Percentiles rank a stretch among this genome's conserved stretches.
Evolutionary conservation across 2,113 vertebrate species (phyloP).

Genomic region (Peromyscus leucopus): DNA sequence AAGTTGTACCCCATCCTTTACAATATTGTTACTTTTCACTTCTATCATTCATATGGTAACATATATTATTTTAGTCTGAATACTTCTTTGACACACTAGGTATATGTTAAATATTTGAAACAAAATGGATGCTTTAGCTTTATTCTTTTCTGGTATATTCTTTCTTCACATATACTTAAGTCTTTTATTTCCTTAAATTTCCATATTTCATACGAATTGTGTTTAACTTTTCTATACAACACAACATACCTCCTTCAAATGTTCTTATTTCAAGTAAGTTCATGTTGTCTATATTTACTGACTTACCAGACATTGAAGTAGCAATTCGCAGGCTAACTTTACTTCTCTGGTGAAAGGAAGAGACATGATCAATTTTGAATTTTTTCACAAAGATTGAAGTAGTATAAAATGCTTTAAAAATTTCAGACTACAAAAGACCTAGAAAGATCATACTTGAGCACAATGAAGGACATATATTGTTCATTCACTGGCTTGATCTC

Average conservation of each 20-base stretch:
- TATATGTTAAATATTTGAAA: not conserved
- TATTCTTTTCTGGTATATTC: not conserved
- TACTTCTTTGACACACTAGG: not conserved
- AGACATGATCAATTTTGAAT: not conserved
- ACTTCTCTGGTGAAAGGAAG: not conserved
- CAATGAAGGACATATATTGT: not conserved
- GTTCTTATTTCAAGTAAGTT: not conserved
- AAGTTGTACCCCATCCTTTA: not conserved
- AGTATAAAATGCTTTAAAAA: not conserved
- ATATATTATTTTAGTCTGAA: not conserved
- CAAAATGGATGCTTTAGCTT: not conserved
- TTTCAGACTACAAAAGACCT: not conserved
- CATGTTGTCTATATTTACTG: not conserved
- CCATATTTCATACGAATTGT: not conserved
- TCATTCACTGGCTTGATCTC: too few species aligned
- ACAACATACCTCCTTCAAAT: not conserved
- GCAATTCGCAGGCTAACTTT: not conserved
- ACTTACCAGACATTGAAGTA: not conserved
- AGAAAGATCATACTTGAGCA: not conserved
- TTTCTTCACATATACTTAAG: not conserved
- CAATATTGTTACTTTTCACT: too few species aligned
- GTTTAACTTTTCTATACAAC: not conserved
- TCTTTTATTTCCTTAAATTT: not conserved
- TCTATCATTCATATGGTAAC: too few species aligned
- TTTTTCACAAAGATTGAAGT: not conserved